Evolutionary conservation across 2,113 vertebrate species (phyloP).

Genomic region (Ammodytes marinus): DNA sequence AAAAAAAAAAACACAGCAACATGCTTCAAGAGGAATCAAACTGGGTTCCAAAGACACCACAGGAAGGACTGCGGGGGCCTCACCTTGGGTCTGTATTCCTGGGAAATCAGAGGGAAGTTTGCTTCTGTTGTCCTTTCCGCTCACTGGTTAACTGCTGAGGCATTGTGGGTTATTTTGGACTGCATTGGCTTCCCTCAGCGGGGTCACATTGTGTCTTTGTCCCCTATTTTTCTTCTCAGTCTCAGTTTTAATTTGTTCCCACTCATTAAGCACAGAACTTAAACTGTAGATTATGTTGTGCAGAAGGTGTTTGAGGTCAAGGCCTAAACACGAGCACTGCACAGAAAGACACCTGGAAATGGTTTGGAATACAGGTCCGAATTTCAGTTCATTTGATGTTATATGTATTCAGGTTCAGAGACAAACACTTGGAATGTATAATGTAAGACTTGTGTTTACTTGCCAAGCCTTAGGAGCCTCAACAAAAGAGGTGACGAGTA

Average conservation of each 20-base stretch:
- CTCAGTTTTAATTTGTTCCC: neutral
- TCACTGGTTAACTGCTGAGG: slow-evolving; percentile 1
- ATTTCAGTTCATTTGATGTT: too few relatives aligned
- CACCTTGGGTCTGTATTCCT: neutral
- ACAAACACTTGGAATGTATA: too few relatives aligned
- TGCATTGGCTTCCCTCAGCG: neutral
- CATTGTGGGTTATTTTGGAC: slow-evolving; percentile 4
- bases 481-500: neutral
- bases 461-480: too few relatives aligned
- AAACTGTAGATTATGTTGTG: neutral
- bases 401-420: too few relatives aligned
- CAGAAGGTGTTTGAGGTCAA: neutral
- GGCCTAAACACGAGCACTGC: neutral
- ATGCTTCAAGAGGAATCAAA: slow-evolving; percentile 33
- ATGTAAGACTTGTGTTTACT: too few relatives aligned
- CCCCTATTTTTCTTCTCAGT: neutral
- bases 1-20: slow-evolving; percentile 11
- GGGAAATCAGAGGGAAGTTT: slow-evolving; percentile 13
- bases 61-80: neutral
- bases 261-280: neutral
- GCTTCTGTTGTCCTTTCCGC: neutral
- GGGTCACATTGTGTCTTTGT: neutral
- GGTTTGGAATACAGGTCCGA: neutral
- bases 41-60: slow-evolving; percentile 12
- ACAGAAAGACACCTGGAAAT: neutral